phyloP scores from a whole-genome alignment of 2,113 vertebrate species.

The Chloropsis hardwickii region DNA sequence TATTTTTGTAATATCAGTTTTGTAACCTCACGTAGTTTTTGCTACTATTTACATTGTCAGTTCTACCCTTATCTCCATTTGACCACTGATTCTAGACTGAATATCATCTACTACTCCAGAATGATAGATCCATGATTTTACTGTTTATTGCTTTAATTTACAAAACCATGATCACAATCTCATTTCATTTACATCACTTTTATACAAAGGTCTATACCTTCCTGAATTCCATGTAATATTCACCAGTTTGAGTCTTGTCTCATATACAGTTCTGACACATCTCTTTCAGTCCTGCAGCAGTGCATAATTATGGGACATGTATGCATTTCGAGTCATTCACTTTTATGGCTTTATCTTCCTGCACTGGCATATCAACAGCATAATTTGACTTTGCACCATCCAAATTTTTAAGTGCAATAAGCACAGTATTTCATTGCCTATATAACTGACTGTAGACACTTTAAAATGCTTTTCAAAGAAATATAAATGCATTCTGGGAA shows the following conservation, averaged over 20 bases:
- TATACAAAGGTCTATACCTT: neutral
- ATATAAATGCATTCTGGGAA: neutral
- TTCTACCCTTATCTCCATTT: neutral
- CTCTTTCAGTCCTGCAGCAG: neutral
- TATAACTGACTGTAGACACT: neutral
- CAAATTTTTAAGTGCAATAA: neutral
- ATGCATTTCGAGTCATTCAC: neutral
- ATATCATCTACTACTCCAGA: neutral
- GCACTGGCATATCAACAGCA: neutral
- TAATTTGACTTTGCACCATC: neutral
- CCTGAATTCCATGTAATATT: neutral
- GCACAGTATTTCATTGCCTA: neutral
- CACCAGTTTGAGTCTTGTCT: neutral
- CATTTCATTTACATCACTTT: neutral
- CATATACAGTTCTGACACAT: neutral
- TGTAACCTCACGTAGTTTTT: neutral
- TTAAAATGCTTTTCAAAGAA: neutral
- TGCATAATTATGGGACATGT: neutral
- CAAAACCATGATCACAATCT: neutral
- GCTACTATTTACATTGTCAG: neutral
- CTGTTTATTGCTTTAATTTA: neutral
- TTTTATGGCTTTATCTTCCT: neutral
- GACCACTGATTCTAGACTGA: neutral
- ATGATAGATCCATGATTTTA: neutral
- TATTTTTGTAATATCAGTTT: neutral